A percentile compares a stretch with the other conserved stretches of the same genome.
Evolutionary conservation across 2,797 vertebrate species (phyloP).

Genomic region (Ctenochaetus hawaiiensis): DNA sequence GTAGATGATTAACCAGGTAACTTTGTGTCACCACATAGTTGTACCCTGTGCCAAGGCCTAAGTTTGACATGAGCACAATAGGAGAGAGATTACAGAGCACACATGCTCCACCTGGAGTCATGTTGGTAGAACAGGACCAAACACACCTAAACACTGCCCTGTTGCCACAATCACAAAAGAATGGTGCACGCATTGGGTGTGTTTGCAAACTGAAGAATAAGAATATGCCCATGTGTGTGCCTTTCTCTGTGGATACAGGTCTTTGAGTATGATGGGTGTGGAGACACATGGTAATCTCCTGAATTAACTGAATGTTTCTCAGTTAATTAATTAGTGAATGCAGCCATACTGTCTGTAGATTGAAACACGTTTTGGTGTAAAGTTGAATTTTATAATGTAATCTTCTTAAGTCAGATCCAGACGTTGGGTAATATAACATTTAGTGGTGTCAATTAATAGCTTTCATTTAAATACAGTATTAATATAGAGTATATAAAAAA

Average conservation of each 20-base stretch:
- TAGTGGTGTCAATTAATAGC: not conserved
- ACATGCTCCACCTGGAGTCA: constrained; percentile 60
- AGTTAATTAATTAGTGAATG: constrained; percentile 17
- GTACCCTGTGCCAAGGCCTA: constrained; percentile 31
- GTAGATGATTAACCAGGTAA: constrained; percentile 69
- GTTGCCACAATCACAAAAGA: constrained; percentile 50
- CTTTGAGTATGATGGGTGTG: constrained; percentile 42
- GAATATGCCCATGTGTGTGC: not conserved
- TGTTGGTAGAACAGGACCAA: constrained; percentile 44
- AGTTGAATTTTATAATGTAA: not conserved
- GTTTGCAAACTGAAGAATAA: constrained; percentile 42
- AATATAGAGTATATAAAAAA: not conserved
- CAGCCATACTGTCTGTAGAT: not conserved
- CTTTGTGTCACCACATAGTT: constrained; percentile 39
- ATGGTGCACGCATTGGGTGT: constrained; percentile 53
- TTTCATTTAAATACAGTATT: not conserved
- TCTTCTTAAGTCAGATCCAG: not conserved
- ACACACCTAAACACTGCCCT: constrained; percentile 66
- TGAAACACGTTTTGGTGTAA: not conserved
- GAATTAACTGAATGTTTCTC: constrained; percentile 23
- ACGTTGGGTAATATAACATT: not conserved
- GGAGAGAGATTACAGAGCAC: constrained; percentile 54
- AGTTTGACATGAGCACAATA: constrained; percentile 61
- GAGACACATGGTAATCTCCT: constrained; percentile 28
- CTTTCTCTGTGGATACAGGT: constrained; percentile 12